Evolutionary conservation across 35 echinoderm and acorn worm species (phyloP).

Genomic region (Heliocidaris erythrogramma): DNA sequence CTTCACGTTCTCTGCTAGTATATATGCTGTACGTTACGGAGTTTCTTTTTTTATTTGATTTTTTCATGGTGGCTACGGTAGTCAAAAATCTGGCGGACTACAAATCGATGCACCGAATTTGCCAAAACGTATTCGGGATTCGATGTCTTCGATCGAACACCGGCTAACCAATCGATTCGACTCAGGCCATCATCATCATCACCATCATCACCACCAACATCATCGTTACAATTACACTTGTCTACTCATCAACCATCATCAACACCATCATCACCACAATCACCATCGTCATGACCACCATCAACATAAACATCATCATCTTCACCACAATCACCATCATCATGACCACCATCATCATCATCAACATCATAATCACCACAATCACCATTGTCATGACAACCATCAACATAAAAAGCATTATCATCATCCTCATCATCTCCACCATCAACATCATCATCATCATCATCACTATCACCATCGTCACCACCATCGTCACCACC

Average conservation of each 20-base stretch:
- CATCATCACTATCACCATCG: neutral
- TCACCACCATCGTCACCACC: neutral
- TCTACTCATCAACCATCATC: neutral
- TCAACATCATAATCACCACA: neutral
- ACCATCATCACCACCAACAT: no score
- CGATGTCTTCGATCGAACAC: no score
- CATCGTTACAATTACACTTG: no score
- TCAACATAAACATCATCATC: neutral
- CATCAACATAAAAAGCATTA: neutral
- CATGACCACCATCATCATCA: neutral
- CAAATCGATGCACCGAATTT: no score
- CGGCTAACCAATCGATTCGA: no score
- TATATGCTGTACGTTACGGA: no score
- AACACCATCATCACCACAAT: neutral
- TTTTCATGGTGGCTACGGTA: no score
- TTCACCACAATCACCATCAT: neutral
- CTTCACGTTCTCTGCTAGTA: no score
- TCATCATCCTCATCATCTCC: neutral
- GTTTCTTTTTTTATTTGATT: no score
- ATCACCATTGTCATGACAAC: neutral
- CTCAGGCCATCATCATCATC: no score
- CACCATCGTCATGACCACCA: neutral
- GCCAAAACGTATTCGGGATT: no score
- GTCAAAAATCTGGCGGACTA: no score
- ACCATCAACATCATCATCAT: neutral